Conservation (phyloP, 2,113 vertebrate species). For the Pipa parva region DNA sequence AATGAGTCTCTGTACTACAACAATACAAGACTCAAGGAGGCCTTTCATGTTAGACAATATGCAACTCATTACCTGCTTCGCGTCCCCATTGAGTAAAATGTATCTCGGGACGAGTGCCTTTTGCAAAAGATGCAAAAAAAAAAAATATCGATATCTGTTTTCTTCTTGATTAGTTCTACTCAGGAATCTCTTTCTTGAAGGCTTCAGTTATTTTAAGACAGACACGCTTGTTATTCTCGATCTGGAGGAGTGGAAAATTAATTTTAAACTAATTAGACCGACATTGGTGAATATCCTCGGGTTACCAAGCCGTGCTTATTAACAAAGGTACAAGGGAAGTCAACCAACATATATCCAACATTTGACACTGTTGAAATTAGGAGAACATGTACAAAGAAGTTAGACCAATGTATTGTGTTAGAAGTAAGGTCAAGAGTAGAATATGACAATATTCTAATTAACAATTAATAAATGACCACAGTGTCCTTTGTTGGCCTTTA, state of each 20-base stretch:
- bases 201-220: slow-evolving; percentile 46
- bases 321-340: slow-evolving; percentile 48
- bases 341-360: slow-evolving; percentile 71
- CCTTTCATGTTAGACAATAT: background rate
- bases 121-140: background rate
- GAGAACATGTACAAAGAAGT: slow-evolving; percentile 67
- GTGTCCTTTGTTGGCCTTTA: slow-evolving; percentile 46
- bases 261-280: slow-evolving; percentile 84
- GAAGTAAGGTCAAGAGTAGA: slow-evolving; percentile 66
- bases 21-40: slow-evolving; percentile 2
- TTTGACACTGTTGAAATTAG: slow-evolving; percentile 69
- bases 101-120: slow-evolving; percentile 4
- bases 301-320: slow-evolving; percentile 74
- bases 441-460: slow-evolving; percentile 80
- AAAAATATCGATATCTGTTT: slow-evolving; percentile 33
- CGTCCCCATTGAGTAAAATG: slow-evolving; percentile 2
- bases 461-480: slow-evolving; percentile 77
- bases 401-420: slow-evolving; percentile 67
- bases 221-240: slow-evolving; percentile 59
- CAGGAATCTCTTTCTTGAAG: slow-evolving; percentile 3
- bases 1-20: slow-evolving; percentile 5
- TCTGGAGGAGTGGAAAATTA: slow-evolving; percentile 80
- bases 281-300: slow-evolving; percentile 67
- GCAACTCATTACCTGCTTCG: background rate
- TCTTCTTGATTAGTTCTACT: slow-evolving; percentile 47